Conservation (phyloP, 1,140 invertebrate genomes). For the Drosophila rhopaloa region DNA sequence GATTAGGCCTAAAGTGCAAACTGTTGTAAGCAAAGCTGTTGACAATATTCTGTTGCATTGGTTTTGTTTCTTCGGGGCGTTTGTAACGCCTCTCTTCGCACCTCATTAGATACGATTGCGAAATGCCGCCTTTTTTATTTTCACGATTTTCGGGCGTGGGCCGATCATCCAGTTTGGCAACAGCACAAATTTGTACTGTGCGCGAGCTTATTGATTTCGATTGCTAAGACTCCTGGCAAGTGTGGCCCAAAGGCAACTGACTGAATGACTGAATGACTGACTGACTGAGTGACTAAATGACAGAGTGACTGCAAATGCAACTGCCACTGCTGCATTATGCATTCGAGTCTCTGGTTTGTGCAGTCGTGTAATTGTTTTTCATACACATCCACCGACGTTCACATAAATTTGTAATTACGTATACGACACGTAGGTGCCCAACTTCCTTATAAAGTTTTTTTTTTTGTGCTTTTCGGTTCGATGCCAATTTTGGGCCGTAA, state of each 20-base stretch:
- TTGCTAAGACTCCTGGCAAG: constrained; percentile 15
- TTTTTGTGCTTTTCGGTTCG: constrained; percentile 20
- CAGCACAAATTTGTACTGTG: constrained; percentile 72
- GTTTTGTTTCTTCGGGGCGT: constrained; percentile 32
- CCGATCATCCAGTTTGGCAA: constrained; percentile 33
- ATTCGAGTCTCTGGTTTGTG: constrained; percentile 27
- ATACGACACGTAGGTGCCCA: constrained; percentile 75
- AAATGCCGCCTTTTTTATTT: constrained; percentile 16
- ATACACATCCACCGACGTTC: constrained; percentile 52
- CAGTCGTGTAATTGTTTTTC: constrained; percentile 53
- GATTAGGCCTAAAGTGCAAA: constrained; percentile 64
- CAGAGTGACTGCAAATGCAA: constrained; percentile 32
- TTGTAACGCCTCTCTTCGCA: constrained; percentile 57
- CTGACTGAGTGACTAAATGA: background rate
- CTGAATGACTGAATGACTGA: constrained; percentile 4
- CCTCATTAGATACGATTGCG: constrained; percentile 68
- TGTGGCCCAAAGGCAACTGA: constrained; percentile 21
- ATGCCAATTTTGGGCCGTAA: constrained; percentile 67
- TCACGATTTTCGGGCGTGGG: constrained; percentile 40
- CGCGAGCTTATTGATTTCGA: constrained; percentile 75
- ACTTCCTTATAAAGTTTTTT: constrained; percentile 75
- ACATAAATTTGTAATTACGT: constrained; percentile 82
- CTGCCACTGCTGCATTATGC: constrained; percentile 61
- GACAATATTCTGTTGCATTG: constrained; percentile 59
- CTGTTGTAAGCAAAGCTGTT: constrained; percentile 76